Percentiles rank a stretch among this genome's conserved stretches.
Conservation (phyloP, 2,888 invertebrate species). For the Metacarcinus magister region DNA sequence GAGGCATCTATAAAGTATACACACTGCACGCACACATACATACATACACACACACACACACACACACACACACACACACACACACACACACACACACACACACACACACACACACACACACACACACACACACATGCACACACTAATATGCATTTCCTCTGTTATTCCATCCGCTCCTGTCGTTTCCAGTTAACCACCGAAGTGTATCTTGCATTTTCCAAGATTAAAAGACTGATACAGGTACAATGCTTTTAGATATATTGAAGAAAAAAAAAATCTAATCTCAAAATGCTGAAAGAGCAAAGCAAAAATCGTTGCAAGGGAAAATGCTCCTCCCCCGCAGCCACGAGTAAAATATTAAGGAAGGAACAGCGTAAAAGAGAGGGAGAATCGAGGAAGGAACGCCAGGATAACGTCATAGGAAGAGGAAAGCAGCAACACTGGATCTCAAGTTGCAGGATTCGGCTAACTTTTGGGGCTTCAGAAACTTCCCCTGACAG, state of each 20-base stretch:
- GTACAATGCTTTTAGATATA: not conserved
- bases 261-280: not conserved
- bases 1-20: not conserved
- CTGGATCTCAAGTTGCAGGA: not conserved
- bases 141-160: not conserved
- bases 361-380: not conserved
- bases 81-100: constrained; percentile 4
- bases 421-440: not conserved
- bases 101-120: constrained; percentile 30
- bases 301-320: not conserved
- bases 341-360: constrained; percentile 20
- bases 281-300: not conserved
- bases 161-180: not conserved
- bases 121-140: constrained; percentile 31
- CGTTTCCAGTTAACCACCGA: not conserved
- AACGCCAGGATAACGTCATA: not conserved
- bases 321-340: not conserved
- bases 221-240: not conserved
- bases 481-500: not conserved
- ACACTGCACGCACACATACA: no score
- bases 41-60: not conserved
- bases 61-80: not conserved
- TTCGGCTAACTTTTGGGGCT: not conserved
- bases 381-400: not conserved
- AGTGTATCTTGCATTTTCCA: not conserved